Evolutionary conservation across 2,797 vertebrate genomes (phyloP).

Genomic region (Lepus oiostolus): DNA sequence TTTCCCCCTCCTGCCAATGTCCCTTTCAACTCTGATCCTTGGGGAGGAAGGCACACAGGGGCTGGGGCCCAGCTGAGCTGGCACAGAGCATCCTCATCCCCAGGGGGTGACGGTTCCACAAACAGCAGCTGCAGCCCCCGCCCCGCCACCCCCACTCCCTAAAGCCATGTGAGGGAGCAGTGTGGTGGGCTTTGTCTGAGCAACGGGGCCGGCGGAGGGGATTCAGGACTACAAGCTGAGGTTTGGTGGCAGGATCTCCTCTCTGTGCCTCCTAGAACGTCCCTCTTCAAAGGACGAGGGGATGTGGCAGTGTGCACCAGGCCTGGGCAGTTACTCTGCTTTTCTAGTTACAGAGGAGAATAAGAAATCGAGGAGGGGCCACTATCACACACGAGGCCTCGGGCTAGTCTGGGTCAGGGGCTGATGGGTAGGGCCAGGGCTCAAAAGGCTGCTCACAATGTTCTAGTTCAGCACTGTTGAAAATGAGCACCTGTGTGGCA

Average conservation of each 20-base stretch:
- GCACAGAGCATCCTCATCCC: background rate
- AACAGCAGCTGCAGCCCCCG: background rate
- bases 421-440: background rate
- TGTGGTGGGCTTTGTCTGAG: background rate
- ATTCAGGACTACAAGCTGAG: background rate
- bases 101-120: background rate
- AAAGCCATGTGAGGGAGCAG: background rate
- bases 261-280: background rate
- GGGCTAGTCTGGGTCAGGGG: background rate
- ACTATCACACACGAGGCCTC: background rate
- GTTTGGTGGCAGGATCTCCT: background rate
- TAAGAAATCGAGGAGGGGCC: background rate
- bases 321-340: background rate
- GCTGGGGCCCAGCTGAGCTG: background rate
- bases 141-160: background rate
- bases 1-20: constrained; percentile 53
- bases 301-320: background rate
- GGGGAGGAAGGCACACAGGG: background rate
- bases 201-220: background rate
- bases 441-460: background rate
- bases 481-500: background rate
- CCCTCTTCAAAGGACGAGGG: background rate
- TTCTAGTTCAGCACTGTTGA: background rate
- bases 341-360: background rate
- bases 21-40: constrained; percentile 70